Evolutionary conservation across 2,888 invertebrate genomes (phyloP).

Genomic region (Coelinius sp.): DNA sequence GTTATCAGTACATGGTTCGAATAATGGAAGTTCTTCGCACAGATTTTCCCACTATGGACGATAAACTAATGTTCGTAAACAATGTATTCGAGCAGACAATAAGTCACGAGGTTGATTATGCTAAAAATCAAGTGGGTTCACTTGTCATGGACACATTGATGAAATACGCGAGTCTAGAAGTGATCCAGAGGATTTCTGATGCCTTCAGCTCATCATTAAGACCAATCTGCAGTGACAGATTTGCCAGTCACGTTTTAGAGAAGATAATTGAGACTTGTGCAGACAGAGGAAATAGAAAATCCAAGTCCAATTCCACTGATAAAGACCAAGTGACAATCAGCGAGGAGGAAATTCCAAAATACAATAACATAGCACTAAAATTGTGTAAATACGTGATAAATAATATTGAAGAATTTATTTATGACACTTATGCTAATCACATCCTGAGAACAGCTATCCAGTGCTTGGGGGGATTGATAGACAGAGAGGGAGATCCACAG

Average conservation of each 20-base stretch:
- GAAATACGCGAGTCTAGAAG: conserved; percentile 77
- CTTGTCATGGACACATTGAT: conserved; percentile 83
- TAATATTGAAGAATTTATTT: conserved; percentile 87
- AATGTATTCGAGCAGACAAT: conserved; percentile 83
- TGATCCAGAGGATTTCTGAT: conserved; percentile 77
- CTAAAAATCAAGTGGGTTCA: conserved; percentile 86
- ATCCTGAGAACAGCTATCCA: conserved; percentile 82
- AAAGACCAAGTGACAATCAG: conserved; percentile 39
- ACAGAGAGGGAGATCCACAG: conserved; percentile 38
- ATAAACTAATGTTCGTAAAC: conserved; percentile 80
- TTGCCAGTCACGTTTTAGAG: conserved; percentile 85
- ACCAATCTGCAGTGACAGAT: conserved; percentile 81
- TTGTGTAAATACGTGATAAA: conserved; percentile 84
- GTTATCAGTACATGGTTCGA: conserved; percentile 83
- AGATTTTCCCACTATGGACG: conserved; percentile 79
- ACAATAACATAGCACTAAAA: conserved; percentile 79
- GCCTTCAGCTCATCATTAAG: conserved; percentile 79
- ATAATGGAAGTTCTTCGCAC: conserved; percentile 81
- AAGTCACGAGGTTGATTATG: conserved; percentile 80
- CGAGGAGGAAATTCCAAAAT: conserved; percentile 69
- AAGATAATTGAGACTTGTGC: conserved; percentile 76
- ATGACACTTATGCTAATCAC: conserved; percentile 84
- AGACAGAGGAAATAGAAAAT: conserved; percentile 71
- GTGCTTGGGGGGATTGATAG: conserved; percentile 78
- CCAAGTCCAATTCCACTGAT: conserved; percentile 60